These are phyloP conservation scores for Megamerina dolium DNA, from an alignment of 2,888 invertebrate genomes.

Conservation along the genomic window DNA sequence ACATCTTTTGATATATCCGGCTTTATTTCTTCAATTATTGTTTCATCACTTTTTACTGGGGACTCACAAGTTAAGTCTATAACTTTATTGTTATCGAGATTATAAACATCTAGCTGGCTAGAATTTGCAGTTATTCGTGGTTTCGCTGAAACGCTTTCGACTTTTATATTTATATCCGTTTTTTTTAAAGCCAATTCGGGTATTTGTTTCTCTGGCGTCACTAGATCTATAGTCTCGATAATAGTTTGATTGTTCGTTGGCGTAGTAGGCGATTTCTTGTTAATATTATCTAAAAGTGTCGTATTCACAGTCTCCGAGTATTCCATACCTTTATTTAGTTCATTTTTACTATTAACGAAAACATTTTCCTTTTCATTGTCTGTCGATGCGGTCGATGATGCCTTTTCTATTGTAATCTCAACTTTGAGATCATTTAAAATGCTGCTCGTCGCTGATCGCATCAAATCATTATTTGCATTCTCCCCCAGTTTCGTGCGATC, in stretches of 20 bases:
- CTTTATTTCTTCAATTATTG: constrained; percentile 28
- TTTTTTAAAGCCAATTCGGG: constrained; percentile 20
- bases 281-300: constrained; percentile 39
- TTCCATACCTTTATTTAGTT: constrained; percentile 46
- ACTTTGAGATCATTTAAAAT: constrained; percentile 43
- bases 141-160: background rate
- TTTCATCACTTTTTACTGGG: constrained; percentile 29
- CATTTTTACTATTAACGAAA: constrained; percentile 46
- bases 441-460: constrained; percentile 36
- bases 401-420: constrained; percentile 43
- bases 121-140: background rate
- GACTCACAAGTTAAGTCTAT: constrained; percentile 33
- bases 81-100: constrained; percentile 43
- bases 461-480: constrained; percentile 30
- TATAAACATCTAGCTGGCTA: constrained; percentile 15
- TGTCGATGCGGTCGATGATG: constrained; percentile 34
- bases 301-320: constrained; percentile 45
- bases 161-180: background rate
- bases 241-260: constrained; percentile 37
- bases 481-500: constrained; percentile 47
- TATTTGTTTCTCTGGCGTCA: constrained; percentile 42
- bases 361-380: constrained; percentile 48
- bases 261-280: constrained; percentile 33
- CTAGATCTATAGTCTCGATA: constrained; percentile 46
- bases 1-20: constrained; percentile 45